Evolutionary conservation across 2,888 invertebrate species (phyloP).

Genomic region (Acronicta aceris): DNA sequence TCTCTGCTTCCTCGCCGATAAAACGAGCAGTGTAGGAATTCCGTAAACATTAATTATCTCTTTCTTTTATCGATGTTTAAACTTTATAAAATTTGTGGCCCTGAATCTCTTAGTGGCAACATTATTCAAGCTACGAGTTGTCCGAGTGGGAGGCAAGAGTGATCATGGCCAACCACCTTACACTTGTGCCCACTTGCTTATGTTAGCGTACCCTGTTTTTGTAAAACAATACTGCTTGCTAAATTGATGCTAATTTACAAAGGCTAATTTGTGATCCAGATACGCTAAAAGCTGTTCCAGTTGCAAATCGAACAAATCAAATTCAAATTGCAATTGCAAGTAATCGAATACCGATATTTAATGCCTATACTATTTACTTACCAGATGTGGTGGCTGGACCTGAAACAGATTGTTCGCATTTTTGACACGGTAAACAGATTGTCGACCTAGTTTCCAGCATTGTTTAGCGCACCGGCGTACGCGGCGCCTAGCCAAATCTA

Average conservation of each 20-base stretch:
- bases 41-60: conserved; percentile 50
- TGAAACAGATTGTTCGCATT: conserved; percentile 69
- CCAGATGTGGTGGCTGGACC: conserved; percentile 46
- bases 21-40: conserved; percentile 57
- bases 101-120: conserved; percentile 32
- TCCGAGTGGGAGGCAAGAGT: conserved; percentile 38
- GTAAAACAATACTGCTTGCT: conserved; percentile 28
- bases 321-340: conserved; percentile 25
- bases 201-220: conserved; percentile 36
- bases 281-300: conserved; percentile 30
- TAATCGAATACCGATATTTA: conserved; percentile 45
- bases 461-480: conserved; percentile 75
- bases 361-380: conserved; percentile 41
- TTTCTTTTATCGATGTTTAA: conserved; percentile 23
- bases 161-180: conserved; percentile 50
- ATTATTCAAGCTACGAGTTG: conserved; percentile 34
- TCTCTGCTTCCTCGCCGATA: conserved; percentile 58
- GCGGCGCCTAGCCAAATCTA: conserved; percentile 87
- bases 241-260: conserved; percentile 41
- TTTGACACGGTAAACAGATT: conserved; percentile 83
- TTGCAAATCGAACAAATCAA: conserved; percentile 23
- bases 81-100: conserved; percentile 19
- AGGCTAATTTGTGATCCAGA: conserved; percentile 37
- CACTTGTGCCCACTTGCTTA: conserved; percentile 36
- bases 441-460: conserved; percentile 86